Base-by-base conservation (phyloP, 1,140 invertebrate species). In the Eupristina koningsbergeri region DNA sequence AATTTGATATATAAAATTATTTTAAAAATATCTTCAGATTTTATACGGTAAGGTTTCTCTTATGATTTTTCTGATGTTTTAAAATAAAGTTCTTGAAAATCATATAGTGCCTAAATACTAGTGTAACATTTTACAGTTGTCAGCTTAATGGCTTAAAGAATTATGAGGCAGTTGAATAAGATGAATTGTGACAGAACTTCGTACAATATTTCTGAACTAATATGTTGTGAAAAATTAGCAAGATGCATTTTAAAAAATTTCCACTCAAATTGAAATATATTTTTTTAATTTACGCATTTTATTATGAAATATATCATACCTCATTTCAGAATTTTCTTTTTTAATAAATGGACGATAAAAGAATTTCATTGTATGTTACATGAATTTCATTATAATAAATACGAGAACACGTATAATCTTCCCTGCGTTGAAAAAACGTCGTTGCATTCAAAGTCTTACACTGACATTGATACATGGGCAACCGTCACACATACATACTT, bases 131-230 rank as follows among this genome's bases (percentile, higher is more conserved):
- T 71, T 71, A 71, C 17, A 15, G 19, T 71, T 41, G 67, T 71
- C 67, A 71, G 67, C 67, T 41, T 71, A 71, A 71, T 71, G 67
- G 67, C n/a, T 71, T 41, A n/a, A 71, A 41, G 67, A 71, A 36
- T 71, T 71, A 71, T 41, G 67, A 71, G 67, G 36, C 39, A 41
- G 36, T 9, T 41, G 39, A 71, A 8, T 71, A 71, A 41, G 67
- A 69, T 39, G 11, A 69, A 69, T 39, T 39, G 67, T 9, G 67
- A 39, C 67, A 69, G 36, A 71, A 41, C 67, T 41, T 67, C 17
- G 34, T 13, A 36, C 34, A 39, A 67, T 36, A 13, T 7, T 67
- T 67, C 19, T 15, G 17, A 67, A 67, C 31, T 36, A 67, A 67
- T 36, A 11, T 19, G 36, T 34, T 67, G 36, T 36, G 31, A 67